Evolutionary conservation across 1,140 invertebrate genomes (phyloP), one percentile per base, ranked within the genome.

Genomic region (Chymomyza costata): DNA sequence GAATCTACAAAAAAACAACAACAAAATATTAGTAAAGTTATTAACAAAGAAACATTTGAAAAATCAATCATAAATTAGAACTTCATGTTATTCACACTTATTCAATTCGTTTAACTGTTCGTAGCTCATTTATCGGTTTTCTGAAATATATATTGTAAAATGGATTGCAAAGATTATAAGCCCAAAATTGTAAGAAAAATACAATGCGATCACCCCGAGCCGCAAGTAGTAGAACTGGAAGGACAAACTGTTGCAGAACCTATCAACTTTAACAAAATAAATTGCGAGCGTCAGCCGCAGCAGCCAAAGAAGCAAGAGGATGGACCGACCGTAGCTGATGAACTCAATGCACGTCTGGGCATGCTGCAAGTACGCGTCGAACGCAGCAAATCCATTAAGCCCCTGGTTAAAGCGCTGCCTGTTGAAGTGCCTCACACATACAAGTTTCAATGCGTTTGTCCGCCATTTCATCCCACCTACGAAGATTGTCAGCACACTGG

Each of bases 401-500:
- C 66, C 3, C 39, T 84, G 37, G 74, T 76, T 1, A 82, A 66
- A 25, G 60, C 57, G 1, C 44, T 53, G n/a, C n/a, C 37, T 3
- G 25, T 53, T 0, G 52, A 80, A 2, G 53, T 57, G n/a, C 55
- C 63, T 35, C 39, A 63, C 11, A 25, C 65, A 38, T 82, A 78
- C 28, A 66, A 57, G 25, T 80, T 68, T 34, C 57, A 61, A 31
- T 83, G 76, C 43, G 40, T 84, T 17, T 85, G 80, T 18, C 65
- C 80, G 1, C 71, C 63, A 0, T 84, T 70, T 30, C 46, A 60
- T 50, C 70, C 83, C 2, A 65, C 62, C 38, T 66, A 66, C 40
- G 57, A 63, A 19, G 41, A 51, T 30, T 82, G 83, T 35, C 65
- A 84, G 34, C 84, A 84, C 45, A 62, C 63, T 0, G 82, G 74